Evolutionary conservation across 2,113 vertebrate genomes (phyloP).

Genomic region (Cranoglanis bouderius): DNA sequence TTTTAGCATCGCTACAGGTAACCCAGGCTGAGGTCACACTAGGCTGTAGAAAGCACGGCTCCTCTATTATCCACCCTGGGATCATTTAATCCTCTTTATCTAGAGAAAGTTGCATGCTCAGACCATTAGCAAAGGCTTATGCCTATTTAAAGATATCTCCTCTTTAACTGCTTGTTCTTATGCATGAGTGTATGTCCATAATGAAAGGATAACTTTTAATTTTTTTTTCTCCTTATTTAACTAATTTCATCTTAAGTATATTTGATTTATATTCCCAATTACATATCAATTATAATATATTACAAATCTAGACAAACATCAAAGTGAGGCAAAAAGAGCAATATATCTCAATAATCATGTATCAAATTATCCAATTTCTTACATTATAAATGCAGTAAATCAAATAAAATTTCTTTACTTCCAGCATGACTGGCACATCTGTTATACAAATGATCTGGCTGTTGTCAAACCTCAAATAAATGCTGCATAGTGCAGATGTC

Average conservation of each 20-base stretch:
- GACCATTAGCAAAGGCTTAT: slow-evolving; percentile 33
- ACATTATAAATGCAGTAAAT: slow-evolving; percentile 15
- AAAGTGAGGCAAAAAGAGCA: neutral
- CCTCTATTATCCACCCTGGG: neutral
- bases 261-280: neutral
- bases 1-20: slow-evolving; percentile 31
- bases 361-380: slow-evolving; percentile 12
- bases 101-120: slow-evolving; percentile 34
- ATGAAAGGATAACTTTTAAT: neutral
- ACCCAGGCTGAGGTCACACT: slow-evolving; percentile 18
- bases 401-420: neutral
- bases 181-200: neutral
- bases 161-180: slow-evolving; percentile 4
- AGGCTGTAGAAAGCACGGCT: neutral
- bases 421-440: neutral
- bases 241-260: neutral
- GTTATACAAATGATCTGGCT: neutral
- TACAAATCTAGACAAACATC: neutral
- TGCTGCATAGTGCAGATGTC: neutral
- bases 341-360: neutral
- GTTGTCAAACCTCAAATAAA: neutral
- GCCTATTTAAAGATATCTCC: slow-evolving; percentile 30
- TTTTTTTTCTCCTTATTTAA: neutral
- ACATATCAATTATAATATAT: neutral
- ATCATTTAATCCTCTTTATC: slow-evolving; percentile 50